Base-by-base conservation (phyloP, 2,113 vertebrate genomes). In the Lophotis ruficrista region DNA sequence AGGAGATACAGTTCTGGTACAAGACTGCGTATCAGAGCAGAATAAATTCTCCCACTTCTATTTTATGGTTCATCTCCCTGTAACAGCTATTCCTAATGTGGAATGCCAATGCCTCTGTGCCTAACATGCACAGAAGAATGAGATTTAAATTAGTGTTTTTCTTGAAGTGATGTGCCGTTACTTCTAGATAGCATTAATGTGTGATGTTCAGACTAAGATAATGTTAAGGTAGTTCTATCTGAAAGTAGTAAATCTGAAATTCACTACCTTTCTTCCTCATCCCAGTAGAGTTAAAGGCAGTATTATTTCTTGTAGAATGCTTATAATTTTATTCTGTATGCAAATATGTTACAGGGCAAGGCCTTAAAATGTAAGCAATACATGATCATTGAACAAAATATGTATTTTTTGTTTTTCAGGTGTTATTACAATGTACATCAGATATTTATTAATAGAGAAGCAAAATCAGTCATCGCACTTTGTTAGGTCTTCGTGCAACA, bases 401-500 rank as follows among this genome's bases (percentile, higher is more conserved):
- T 4, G 3, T 48, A 2, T 18, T 75, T 47, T 90, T 92, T 79
- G 37, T 73, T 88, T 96, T 97, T 19, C 97, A 99, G 99, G 98
- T 79, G 96, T 95, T 27, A 94, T 97, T 91, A 99, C 99, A 25
- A 99, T 99, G 93, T 99, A 98, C 61, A 97, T 98, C 92, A 98
- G 98, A 80, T 99, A 99, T 93, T 99, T 99, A 97, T 98, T 98
- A 81, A 96, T 99, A 94, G 95, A 99, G 96, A 98, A 98, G 96
- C 98, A 99, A 96, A 98, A 97, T 37, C 97, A 98, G 51, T 94
- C 91, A 7, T 96, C 83, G 0, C 50, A 60, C 13, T 90, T 95
- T 8, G 53, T 98, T 92, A 90, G 33, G 6, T 61, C 98, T 10
- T 4, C 43, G 0, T 97, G 98, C 73, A 99, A 99, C 87, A n/a